A percentile compares a stretch with the other conserved stretches of the same genome.
Evolutionary conservation across 2,797 vertebrate genomes (phyloP).

Genomic region (Xiphorhynchus erythropygius): DNA sequence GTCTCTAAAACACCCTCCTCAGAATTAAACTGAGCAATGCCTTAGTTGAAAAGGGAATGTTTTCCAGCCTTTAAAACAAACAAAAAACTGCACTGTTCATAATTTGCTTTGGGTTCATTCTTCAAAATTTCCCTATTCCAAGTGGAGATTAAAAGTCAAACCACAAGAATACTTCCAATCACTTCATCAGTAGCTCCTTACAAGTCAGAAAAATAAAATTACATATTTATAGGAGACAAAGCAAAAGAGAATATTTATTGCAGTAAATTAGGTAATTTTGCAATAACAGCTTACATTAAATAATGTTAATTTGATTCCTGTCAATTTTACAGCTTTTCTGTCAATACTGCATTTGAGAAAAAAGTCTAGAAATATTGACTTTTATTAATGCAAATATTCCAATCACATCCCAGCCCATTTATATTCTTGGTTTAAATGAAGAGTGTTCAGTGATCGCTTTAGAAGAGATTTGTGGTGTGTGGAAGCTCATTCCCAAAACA

Average conservation of each 20-base stretch:
- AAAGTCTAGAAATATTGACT: background rate
- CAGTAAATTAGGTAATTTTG: slow-evolving; percentile 24
- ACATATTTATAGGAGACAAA: background rate
- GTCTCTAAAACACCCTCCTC: background rate
- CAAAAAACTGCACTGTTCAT: background rate
- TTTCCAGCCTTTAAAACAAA: background rate
- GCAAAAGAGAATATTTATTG: slow-evolving; percentile 5
- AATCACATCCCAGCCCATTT: background rate
- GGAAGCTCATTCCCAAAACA: background rate
- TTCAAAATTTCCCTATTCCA: background rate
- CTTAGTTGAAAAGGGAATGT: background rate
- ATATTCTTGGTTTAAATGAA: background rate
- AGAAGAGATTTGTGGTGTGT: background rate
- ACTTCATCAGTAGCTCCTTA: background rate
- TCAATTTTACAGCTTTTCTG: background rate
- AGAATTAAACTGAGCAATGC: background rate
- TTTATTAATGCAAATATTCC: background rate
- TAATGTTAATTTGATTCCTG: slow-evolving; percentile 46
- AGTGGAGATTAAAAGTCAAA: slow-evolving; percentile 50
- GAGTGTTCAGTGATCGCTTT: background rate
- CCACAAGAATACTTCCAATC: slow-evolving; percentile 32
- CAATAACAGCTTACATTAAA: background rate
- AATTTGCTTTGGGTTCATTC: background rate
- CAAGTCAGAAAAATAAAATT: background rate
- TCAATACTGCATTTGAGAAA: background rate